Conservation (phyloP, 2,113 vertebrate genomes). For the Brachyhypopomus gauderio region DNA sequence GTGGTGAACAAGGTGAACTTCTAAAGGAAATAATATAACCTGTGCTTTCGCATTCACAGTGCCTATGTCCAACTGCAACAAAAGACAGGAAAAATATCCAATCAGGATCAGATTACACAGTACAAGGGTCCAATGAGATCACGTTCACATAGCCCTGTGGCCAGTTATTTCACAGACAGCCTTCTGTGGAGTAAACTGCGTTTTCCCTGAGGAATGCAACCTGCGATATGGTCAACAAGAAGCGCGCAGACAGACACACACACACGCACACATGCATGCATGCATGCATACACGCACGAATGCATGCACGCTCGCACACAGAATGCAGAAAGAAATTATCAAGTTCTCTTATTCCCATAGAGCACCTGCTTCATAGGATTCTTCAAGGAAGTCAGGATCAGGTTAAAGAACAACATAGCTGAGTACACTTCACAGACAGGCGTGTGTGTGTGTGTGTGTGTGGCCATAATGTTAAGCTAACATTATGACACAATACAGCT, state of each 20-base stretch:
- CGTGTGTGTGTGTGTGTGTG: background rate
- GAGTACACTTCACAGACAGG: constrained; percentile 17
- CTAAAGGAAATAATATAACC: constrained; percentile 14
- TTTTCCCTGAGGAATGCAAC: constrained; percentile 73
- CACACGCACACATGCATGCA: background rate
- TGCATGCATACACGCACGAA: background rate
- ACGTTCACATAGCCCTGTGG: constrained; percentile 47
- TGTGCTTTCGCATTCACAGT: constrained; percentile 35
- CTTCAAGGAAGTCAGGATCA: constrained; percentile 74
- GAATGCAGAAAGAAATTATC: constrained; percentile 57
- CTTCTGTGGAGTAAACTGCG: constrained; percentile 56
- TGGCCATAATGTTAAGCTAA: background rate
- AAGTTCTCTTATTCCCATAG: constrained; percentile 64
- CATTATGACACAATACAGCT: constrained; percentile 8
- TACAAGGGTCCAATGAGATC: constrained; percentile 54
- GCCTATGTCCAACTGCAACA: background rate
- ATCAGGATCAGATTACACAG: constrained; percentile 43
- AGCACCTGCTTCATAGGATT: constrained; percentile 52
- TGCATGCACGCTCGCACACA: constrained; percentile 4
- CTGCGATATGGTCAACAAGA: constrained; percentile 54
- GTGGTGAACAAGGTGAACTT: constrained; percentile 23
- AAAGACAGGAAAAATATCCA: background rate
- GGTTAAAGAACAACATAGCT: constrained; percentile 26
- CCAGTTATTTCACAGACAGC: constrained; percentile 48
- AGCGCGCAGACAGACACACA: constrained; percentile 13